Evolutionary conservation across 2,888 invertebrate genomes (phyloP).

Genomic region (Rhogogaster chlorosoma): DNA sequence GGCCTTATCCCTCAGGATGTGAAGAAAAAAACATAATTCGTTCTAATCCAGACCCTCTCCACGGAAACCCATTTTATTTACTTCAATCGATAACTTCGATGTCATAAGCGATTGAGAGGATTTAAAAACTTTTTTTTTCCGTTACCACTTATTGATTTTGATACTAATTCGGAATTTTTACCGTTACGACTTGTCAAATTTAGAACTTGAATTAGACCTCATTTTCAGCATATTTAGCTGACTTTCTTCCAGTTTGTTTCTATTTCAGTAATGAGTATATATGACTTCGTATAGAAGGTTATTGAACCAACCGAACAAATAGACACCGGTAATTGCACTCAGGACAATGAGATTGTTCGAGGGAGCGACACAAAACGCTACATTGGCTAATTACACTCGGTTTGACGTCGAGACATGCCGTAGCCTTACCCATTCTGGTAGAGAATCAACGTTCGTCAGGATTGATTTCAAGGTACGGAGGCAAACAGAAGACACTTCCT

Average conservation of each 20-base stretch:
- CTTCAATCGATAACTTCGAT: too few relatives aligned
- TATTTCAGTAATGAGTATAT: not conserved
- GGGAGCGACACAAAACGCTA: slow-evolving; percentile 8
- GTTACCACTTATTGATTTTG: too few relatives aligned
- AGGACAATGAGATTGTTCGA: slow-evolving; percentile 18
- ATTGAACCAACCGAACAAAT: slow-evolving; percentile 27
- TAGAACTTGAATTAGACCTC: too few relatives aligned
- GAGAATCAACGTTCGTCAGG: not conserved
- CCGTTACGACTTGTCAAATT: too few relatives aligned
- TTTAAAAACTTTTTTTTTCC: too few relatives aligned
- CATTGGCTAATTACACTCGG: slow-evolving; percentile 39
- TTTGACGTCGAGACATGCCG: not conserved
- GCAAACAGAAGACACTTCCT: not conserved
- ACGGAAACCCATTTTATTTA: too few relatives aligned
- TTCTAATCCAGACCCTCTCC: too few relatives aligned
- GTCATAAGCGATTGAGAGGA: too few relatives aligned
- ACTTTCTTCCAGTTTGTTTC: not conserved
- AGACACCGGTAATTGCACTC: slow-evolving; percentile 16
- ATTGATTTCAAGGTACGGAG: slow-evolving; percentile 4
- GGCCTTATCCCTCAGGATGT: too few relatives aligned
- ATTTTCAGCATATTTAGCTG: too few relatives aligned
- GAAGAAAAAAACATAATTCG: too few relatives aligned
- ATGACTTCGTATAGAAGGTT: not conserved
- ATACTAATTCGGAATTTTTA: too few relatives aligned
- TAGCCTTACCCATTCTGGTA: not conserved